Conservation (phyloP, 1,140 invertebrate species). For the Drosophila paulistorum region DNA sequence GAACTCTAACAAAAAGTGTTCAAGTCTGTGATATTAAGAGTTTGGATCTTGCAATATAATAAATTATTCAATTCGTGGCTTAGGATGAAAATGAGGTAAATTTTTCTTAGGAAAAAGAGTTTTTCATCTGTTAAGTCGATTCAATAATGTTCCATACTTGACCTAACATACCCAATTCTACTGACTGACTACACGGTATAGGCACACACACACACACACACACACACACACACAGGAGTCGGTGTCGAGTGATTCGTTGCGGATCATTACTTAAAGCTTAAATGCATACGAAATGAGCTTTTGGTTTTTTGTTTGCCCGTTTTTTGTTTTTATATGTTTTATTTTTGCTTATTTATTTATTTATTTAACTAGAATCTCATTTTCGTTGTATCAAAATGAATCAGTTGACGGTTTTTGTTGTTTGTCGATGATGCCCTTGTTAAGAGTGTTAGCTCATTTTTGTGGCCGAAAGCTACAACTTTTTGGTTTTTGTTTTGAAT, state of each 20-base stretch:
- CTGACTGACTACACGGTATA: slow-evolving; percentile 15
- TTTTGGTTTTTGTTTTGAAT: neutral
- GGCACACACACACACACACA: neutral
- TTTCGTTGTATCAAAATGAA: neutral
- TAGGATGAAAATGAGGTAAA: no score
- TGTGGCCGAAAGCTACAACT: neutral
- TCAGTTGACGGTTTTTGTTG: slow-evolving; percentile 20
- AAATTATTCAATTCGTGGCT: no score
- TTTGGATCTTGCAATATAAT: no score
- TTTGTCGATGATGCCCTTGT: neutral
- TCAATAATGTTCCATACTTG: no score
- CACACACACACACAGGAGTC: slow-evolving; percentile 6
- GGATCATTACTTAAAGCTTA: slow-evolving; percentile 73
- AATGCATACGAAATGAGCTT: slow-evolving; percentile 74
- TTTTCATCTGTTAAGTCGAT: no score
- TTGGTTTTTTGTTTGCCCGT: slow-evolving; percentile 19
- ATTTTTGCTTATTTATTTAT: slow-evolving; percentile 54
- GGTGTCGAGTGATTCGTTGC: slow-evolving; percentile 24
- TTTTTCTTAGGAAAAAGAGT: no score
- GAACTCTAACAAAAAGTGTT: no score
- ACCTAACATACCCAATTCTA: neutral
- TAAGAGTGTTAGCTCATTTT: no score
- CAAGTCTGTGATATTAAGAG: no score
- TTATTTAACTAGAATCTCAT: slow-evolving; percentile 57
- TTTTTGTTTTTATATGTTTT: slow-evolving; percentile 34